Percentiles rank a stretch among this genome's conserved stretches.
Evolutionary conservation across 2,888 invertebrate species (phyloP).

Genomic region (Isoperla grammatica): DNA sequence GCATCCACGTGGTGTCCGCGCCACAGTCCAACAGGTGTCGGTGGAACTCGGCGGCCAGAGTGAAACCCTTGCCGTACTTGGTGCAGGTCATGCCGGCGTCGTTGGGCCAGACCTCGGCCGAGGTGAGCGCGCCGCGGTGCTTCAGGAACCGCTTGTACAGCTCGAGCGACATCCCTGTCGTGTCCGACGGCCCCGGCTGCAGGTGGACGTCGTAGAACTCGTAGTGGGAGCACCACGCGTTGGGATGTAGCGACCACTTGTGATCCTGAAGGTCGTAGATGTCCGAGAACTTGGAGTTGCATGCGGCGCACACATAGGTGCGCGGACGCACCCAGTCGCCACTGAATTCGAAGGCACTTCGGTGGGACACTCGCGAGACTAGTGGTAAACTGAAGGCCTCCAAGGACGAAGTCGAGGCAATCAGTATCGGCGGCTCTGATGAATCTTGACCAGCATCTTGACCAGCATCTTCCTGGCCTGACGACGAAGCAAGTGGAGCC

Average conservation of each 20-base stretch:
- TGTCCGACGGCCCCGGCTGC: slow-evolving; percentile 18
- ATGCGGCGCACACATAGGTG: slow-evolving; percentile 81
- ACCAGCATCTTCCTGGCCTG: too few species aligned
- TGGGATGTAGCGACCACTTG: slow-evolving; percentile 73
- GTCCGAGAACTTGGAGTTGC: slow-evolving; percentile 59
- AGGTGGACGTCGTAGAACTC: slow-evolving; percentile 68
- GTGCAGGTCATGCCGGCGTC: slow-evolving; percentile 53
- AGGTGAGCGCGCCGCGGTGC: slow-evolving; percentile 4
- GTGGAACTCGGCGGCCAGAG: slow-evolving; percentile 68
- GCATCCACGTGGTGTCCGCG: slow-evolving; percentile 71
- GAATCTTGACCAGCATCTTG: too few species aligned
- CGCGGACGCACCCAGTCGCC: slow-evolving; percentile 82
- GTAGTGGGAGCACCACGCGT: slow-evolving; percentile 79
- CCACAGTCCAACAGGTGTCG: slow-evolving; percentile 87
- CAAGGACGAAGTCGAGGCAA: not conserved
- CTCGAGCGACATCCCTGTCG: slow-evolving; percentile 39
- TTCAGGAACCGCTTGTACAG: slow-evolving; percentile 45
- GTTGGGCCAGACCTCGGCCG: not conserved
- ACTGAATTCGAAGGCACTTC: slow-evolving; percentile 47
- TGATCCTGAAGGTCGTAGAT: slow-evolving; percentile 69
- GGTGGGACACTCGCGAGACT: not conserved
- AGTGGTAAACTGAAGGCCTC: not conserved
- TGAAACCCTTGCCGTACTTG: slow-evolving; percentile 67
- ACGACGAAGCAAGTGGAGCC: too few species aligned
- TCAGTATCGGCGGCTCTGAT: too few species aligned